Percentiles rank a stretch among this genome's conserved stretches.
These are phyloP conservation scores for Prunella strophiata DNA, from an alignment of 2,797 vertebrate genomes.

Conservation along the genomic window DNA sequence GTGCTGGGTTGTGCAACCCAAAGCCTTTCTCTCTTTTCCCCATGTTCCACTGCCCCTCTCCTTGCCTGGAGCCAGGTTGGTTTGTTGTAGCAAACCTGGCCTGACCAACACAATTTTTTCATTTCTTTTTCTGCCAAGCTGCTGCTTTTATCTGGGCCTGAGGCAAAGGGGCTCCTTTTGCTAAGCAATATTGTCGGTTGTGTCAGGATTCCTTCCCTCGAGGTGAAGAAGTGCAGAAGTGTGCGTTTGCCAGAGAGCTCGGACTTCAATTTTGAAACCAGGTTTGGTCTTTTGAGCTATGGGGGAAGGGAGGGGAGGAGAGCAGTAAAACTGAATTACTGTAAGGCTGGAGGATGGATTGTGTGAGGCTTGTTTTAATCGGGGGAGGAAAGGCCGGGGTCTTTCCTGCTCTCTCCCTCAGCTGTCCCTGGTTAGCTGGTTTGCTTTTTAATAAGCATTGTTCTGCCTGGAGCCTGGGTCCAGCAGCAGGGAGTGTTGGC, in stretches of 20 bases:
- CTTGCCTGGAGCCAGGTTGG: neutral
- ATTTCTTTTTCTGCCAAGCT: neutral
- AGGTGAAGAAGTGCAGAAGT: neutral
- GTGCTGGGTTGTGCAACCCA: neutral
- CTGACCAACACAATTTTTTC: neutral
- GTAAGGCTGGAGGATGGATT: neutral
- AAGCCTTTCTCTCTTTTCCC: neutral
- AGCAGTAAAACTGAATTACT: slow-evolving; percentile 4
- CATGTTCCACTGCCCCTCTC: neutral
- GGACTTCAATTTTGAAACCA: slow-evolving; percentile 29
- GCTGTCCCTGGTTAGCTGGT: slow-evolving; percentile 10
- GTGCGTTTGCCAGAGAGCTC: neutral
- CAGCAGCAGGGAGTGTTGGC: neutral
- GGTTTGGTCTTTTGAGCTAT: neutral
- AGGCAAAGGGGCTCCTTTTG: neutral
- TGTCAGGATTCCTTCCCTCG: neutral
- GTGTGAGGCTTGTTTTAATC: neutral
- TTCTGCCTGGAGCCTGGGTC: neutral
- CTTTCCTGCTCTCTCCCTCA: slow-evolving; percentile 14
- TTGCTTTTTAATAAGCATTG: slow-evolving; percentile 20
- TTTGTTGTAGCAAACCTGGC: neutral
- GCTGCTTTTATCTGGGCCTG: neutral
- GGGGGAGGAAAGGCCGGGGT: neutral
- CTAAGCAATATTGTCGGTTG: neutral
- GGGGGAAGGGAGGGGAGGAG: slow-evolving; percentile 12